Evolutionary conservation across 1,140 invertebrate genomes (phyloP).

Genomic region (Drosophila mayri): DNA sequence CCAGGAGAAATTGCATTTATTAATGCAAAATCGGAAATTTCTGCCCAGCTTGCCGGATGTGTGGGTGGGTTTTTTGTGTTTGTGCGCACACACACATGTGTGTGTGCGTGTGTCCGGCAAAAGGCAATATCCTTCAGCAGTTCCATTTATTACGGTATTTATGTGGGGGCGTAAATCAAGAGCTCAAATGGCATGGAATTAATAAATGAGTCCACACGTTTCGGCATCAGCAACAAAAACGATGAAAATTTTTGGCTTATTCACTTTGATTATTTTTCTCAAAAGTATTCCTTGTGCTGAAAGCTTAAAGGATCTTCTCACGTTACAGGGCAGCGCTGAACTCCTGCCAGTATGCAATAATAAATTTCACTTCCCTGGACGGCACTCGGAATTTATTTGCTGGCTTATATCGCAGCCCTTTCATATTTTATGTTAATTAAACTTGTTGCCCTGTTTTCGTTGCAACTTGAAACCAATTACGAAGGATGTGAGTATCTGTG

Average conservation of each 20-base stretch:
- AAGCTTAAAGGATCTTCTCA: not conserved
- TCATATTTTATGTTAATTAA: conserved; percentile 83
- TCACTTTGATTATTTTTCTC: conserved; percentile 37
- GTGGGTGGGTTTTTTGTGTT: conserved; percentile 6
- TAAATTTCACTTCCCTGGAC: conserved; percentile 39
- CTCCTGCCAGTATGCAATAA: conserved; percentile 46
- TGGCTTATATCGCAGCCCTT: conserved; percentile 31
- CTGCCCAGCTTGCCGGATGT: conserved; percentile 34
- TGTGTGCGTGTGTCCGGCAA: conserved; percentile 31
- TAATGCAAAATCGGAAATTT: conserved; percentile 71
- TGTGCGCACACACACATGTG: conserved; percentile 24
- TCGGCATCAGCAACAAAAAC: conserved; percentile 6
- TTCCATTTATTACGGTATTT: conserved; percentile 79
- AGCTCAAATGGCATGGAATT: conserved; percentile 81
- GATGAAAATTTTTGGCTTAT: conserved; percentile 32
- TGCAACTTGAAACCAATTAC: conserved; percentile 81
- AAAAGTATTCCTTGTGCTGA: conserved; percentile 4
- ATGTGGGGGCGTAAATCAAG: conserved; percentile 76
- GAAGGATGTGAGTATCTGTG: conserved; percentile 17
- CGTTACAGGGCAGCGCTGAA: not conserved
- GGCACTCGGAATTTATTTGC: conserved; percentile 62
- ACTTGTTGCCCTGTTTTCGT: conserved; percentile 67
- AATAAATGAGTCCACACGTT: conserved; percentile 72
- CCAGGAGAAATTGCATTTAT: conserved; percentile 60
- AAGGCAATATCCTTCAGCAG: conserved; percentile 58